Conservation (phyloP, 2,888 invertebrate species). For the Gisinianus flammeolus region DNA sequence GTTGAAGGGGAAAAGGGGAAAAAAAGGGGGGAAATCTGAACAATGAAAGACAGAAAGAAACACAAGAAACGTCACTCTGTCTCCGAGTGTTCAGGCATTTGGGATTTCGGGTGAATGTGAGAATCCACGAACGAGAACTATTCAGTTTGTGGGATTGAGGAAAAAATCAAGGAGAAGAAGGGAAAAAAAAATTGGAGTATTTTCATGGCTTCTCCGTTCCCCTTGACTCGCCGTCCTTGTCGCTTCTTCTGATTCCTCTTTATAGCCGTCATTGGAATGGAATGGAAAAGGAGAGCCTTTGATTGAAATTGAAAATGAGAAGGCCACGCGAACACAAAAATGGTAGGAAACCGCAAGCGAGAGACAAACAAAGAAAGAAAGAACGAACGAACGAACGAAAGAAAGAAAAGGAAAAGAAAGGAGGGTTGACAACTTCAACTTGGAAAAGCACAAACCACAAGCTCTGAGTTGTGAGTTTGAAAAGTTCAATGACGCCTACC, state of each 20-base stretch:
- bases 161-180: background rate
- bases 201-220: background rate
- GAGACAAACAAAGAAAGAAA: slow-evolving; percentile 4
- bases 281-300: background rate
- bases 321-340: too few species aligned
- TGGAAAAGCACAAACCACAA: too few species aligned
- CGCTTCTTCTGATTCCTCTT: background rate
- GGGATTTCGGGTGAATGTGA: background rate
- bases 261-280: background rate
- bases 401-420: background rate
- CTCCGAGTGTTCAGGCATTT: background rate
- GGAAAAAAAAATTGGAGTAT: background rate
- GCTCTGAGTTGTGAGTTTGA: too few species aligned
- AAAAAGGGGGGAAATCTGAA: too few species aligned
- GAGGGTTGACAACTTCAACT: too few species aligned
- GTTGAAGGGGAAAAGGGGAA: too few species aligned
- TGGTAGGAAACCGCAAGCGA: too few species aligned
- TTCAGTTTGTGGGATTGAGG: background rate
- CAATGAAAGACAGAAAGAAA: too few species aligned
- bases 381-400: background rate
- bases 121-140: background rate
- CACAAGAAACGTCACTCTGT: too few species aligned
- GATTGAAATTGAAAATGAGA: too few species aligned
- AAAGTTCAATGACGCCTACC: too few species aligned
- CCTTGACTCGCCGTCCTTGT: background rate